A percentile compares a stretch with the other conserved stretches of the same genome.
phyloP scores from a whole-genome alignment of 2,888 invertebrate genomes.

The Galeruca laticollis region DNA sequence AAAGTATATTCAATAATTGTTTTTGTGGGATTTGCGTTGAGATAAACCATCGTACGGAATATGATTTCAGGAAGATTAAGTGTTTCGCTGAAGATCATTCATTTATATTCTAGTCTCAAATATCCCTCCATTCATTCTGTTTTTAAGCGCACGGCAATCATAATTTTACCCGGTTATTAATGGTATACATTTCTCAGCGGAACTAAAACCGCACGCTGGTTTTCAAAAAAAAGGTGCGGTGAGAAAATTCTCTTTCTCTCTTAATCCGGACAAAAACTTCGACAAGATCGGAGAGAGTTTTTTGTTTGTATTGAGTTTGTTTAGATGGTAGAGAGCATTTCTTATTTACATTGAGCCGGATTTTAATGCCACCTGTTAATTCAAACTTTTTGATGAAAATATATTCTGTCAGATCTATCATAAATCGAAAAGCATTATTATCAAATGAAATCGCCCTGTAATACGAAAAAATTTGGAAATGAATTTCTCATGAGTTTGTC shows the following conservation, averaged over 20 bases:
- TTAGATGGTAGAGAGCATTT: not conserved
- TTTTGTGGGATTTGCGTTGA: not conserved
- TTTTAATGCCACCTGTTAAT: too few relatives aligned
- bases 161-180: slow-evolving; percentile 34
- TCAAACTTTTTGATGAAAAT: too few relatives aligned
- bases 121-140: slow-evolving; percentile 35
- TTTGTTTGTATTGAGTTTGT: not conserved
- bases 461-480: too few relatives aligned
- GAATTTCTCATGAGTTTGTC: too few relatives aligned
- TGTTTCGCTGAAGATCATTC: slow-evolving; percentile 30
- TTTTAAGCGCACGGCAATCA: slow-evolving; percentile 37
- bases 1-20: not conserved
- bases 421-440: too few relatives aligned
- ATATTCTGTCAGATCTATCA: too few relatives aligned
- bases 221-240: slow-evolving; percentile 7
- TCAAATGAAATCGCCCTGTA: too few relatives aligned
- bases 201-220: not conserved
- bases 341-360: not conserved
- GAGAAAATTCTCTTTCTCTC: not conserved
- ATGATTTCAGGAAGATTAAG: slow-evolving; percentile 25
- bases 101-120: slow-evolving; percentile 35
- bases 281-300: not conserved
- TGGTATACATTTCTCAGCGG: slow-evolving; percentile 31
- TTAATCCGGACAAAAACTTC: not conserved
- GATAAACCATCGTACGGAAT: slow-evolving; percentile 4